Base-by-base conservation (phyloP, 2,113 vertebrate species). In the Dolichotis patagonum region DNA sequence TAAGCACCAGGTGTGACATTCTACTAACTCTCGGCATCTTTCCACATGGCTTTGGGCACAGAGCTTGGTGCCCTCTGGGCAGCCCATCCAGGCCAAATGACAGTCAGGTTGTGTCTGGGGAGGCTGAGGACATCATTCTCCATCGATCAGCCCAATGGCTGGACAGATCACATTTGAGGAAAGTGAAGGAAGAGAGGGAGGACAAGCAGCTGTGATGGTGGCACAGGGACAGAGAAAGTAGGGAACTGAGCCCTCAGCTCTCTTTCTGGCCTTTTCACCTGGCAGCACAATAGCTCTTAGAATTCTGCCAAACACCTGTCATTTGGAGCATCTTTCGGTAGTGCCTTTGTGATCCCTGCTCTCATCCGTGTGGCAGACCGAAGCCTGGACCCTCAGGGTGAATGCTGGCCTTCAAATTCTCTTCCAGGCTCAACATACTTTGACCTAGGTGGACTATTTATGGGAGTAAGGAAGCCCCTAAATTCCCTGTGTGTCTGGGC, bases 371-470 rank as follows among this genome's bases (percentile, higher is more conserved):
- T 13, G 28, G 30, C 28, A 58, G 56, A 52, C 67, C 54, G 14
- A n/a, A 54, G 67, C n/a, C 69, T 38, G 17, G 7, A 69, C 35
- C n/a, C 9, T 12, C 24, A 81, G 17, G 22, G 32, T 52, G 54
- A 85, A 80, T 2, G 7, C 26, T 19, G 71, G 17, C 38, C 43
- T 9, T 60, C 65, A 19, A 60, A 75, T 38, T 83, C 67, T 65
- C 20, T 49, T 62, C 46, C 28, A 41, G 22, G 17, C 30, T 14
- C 43, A 32, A 14, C 5, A 2, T 49, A 22, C 35, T 28, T 4
- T 38, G 71, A 10, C 43, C 60, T 5, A 13, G 4, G 35, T 1
- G 5, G 7, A 0, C 75, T 30, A 24, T n/a, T 7, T 3, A n/a
- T 24, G 8, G 12, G 7, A 26, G 49, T 28, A 46, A 81, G 58